A percentile compares a stretch with the other conserved stretches of the same genome.
These are phyloP conservation scores for Catamblyrhynchus diadema DNA, from an alignment of 2,797 vertebrate genomes.

Conservation along the genomic window DNA sequence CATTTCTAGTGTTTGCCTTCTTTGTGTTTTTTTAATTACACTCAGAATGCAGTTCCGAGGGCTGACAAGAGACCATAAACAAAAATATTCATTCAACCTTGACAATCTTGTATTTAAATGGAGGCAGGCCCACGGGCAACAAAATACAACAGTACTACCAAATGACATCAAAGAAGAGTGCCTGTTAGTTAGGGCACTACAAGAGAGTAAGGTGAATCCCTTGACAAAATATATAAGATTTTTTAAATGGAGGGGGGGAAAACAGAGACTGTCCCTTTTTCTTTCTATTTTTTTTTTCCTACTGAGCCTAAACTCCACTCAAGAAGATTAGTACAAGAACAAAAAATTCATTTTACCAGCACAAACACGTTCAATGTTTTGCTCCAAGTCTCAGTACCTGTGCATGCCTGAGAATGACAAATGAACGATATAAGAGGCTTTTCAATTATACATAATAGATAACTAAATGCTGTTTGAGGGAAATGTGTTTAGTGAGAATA, in stretches of 20 bases:
- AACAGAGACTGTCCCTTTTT: neutral
- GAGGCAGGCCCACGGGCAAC: neutral
- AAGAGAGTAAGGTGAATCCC: neutral
- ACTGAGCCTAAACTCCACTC: neutral
- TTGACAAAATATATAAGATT: neutral
- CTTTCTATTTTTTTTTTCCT: neutral
- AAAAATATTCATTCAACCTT: neutral
- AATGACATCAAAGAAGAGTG: neutral
- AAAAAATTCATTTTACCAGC: neutral
- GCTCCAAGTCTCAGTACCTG: neutral
- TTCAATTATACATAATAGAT: neutral
- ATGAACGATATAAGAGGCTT: neutral
- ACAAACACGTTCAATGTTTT: neutral
- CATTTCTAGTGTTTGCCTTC: neutral
- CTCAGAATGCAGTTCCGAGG: neutral
- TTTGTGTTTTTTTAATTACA: neutral
- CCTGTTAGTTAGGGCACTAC: neutral
- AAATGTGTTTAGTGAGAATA: neutral
- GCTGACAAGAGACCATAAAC: neutral
- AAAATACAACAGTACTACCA: neutral
- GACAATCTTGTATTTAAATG: neutral
- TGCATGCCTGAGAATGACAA: neutral
- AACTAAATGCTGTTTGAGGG: neutral
- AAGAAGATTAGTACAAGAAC: neutral
- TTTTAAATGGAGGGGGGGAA: rapidly evolving